Evolutionary conservation across 2,888 invertebrate species (phyloP), one percentile per base, ranked within the genome.

Genomic region (Idaea biselata): DNA sequence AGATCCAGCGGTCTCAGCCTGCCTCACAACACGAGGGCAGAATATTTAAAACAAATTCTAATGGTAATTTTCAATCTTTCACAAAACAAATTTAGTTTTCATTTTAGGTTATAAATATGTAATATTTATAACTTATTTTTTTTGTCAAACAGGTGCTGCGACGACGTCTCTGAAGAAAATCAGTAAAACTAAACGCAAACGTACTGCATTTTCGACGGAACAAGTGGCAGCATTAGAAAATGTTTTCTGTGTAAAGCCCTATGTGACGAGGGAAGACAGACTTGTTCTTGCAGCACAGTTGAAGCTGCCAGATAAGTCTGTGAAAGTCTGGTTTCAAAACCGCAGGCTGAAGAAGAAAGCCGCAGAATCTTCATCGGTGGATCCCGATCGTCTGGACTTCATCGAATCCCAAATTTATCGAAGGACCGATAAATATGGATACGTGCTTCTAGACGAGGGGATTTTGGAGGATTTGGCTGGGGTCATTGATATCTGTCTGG

Each of bases 291-390:
- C 95, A 0, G 81, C 94, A 0, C 77, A 86, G 6, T 86, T 96
- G 0, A 89, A 91, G 63, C 86, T 97, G 0, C 93, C 94, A 8
- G 96, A 96, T 74, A 88, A 95, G 60, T 95, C 96, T 73, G 94
- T 96, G 55, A 96, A 96, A 83, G 95, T 96, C 16, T 96, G 96
- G 96, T 96, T 96, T 77, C 96, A 96, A 77, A 96, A 96, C 77
- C 90, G 96, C 0, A 85, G 96, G 0, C 95, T 96, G 94, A 95
- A 95, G 70, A 84, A 79, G 69, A 95, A 95, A 76, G 94, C 93
- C 73, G 93, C 93, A 60, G 81, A 68, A 58, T 66, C 65, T 60
- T 63, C 0, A 5, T 5, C 25, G 5, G 25, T 25, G 1, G 25
- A 25, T 25, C 25, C 5, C 25, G 70, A 74, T 58, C 71, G 74